Conservation (phyloP, 92 coral and sea anemone species). For the Pocillopora grandis region DNA sequence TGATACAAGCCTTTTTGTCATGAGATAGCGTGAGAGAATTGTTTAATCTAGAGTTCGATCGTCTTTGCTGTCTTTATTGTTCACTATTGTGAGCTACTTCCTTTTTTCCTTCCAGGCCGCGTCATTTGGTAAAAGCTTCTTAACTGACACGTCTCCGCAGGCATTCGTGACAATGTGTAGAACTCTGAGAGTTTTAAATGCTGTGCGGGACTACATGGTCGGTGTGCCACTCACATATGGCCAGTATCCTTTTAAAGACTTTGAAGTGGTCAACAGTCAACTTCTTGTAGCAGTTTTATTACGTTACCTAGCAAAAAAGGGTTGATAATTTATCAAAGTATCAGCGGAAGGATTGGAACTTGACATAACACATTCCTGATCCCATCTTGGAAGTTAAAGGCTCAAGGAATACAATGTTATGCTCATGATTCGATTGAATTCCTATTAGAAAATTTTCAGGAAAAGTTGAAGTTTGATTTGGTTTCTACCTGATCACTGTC, state of each 20-base stretch:
- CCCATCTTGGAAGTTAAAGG: too few species aligned
- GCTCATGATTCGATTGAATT: too few species aligned
- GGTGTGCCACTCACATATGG: constrained; percentile 83
- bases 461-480: too few species aligned
- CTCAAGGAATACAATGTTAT: too few species aligned
- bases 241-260: constrained; percentile 80
- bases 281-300: too few species aligned
- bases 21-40: not conserved
- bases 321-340: not conserved
- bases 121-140: constrained; percentile 87
- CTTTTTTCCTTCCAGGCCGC: constrained; percentile 75
- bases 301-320: not conserved
- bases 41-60: not conserved
- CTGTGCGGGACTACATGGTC: constrained; percentile 82
- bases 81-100: not conserved
- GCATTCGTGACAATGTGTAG: constrained; percentile 88
- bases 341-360: too few species aligned
- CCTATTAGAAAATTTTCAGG: too few species aligned
- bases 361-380: too few species aligned
- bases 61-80: not conserved
- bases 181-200: constrained; percentile 86
- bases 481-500: too few species aligned
- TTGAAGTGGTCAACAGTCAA: too few species aligned
- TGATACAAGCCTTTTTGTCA: too few species aligned
- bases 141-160: constrained; percentile 67